Base-by-base conservation (phyloP, 37 sponge, comb jelly and placozoan genomes). In the Spongia lamella region DNA sequence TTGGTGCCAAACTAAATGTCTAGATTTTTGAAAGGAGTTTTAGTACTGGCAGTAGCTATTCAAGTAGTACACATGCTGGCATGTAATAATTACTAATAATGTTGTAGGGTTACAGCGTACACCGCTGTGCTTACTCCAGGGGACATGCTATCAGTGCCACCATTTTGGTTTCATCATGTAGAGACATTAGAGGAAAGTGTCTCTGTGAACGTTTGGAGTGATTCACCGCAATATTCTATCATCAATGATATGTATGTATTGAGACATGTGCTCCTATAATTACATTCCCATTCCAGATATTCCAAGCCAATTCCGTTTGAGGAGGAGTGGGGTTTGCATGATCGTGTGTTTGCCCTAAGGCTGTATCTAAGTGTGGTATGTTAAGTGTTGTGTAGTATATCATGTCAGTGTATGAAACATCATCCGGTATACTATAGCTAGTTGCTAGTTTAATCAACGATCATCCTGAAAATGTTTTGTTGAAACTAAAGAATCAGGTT, bases 121-220 rank as follows among this genome's bases (percentile, higher is more conserved):
- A 56, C 79, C 32, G 89, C 79, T 26, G 89, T 73, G 33, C 70
- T 88, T 29, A 60, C 66, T 11, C 80, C 89, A 25, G 86, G 91
- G 7, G 87, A 90, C 60, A 75, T 90, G 91, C 63, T 90, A 59
- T 78, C 81, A 39, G 79, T 90, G 2, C 91, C 91, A 19, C 87
- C 91, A 20, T 85, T 86, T 63, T 90, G 91, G 91, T 84, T 76
- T 38, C 90, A 89, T 54, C 90, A 79, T 50, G 90, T 89, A 27
- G 90, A 89, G 70, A 81, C 91, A 7, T 83, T 90, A 39, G 61
- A 68, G 20, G 78, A 81, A 54, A 90, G 91, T 47, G 73, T 90
- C 7, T 90, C 91, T 17, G 68, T 90, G 4, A 86, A 90, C 34
- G 79, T 85, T 2, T 81, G 87, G 87, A 90, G 81, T 58, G 83